Evolutionary conservation across 2,797 vertebrate genomes (phyloP), one percentile per base, ranked within the genome.

Genomic region (Vireo griseus): DNA sequence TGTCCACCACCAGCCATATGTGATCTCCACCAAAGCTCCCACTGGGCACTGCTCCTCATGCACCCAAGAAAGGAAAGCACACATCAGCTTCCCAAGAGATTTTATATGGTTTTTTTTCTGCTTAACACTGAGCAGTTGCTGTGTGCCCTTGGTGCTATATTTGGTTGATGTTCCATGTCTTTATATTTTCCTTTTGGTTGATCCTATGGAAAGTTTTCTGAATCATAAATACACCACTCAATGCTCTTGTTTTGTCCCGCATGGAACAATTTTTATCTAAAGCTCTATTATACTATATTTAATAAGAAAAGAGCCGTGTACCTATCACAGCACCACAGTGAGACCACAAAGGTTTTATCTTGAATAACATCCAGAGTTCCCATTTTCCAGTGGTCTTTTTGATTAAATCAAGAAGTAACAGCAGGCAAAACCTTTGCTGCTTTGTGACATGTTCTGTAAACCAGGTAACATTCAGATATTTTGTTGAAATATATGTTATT

Each of bases 171-270:
- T 85, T 90, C 79, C 25, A 0, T 81, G 66, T 37, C 61, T 72
- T 68, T 77, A 8, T 55, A 22, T 90, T 92, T 95, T 86, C 52
- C 51, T 59, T 85, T 93, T 54, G 1, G 19, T 80, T 95, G 51
- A 55, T 88, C 15, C 50, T 65, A 42, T 21, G 85, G 82, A 90
- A 97, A 61, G 21, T 86, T 91, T 91, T 91, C 28, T 68, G 54
- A 89, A 81, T 92, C 86, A 88, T 71, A 73, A 93, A 81, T 78
- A 52, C 2, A 4, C 33, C n/a, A 29, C 10, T 80, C 31, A 88
- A 13, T 0, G 1, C 5, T 77, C 35, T 66, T 2, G 2, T 39
- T 93, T 87, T 66, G 63, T 45, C 26, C 22, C 50, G 5, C 33
- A 31, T 33, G 84, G 85, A 92, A 90, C 0, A 9, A 68, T 63